phyloP scores from a whole-genome alignment of 1,140 invertebrate genomes.

The Onthophagus taurus region DNA sequence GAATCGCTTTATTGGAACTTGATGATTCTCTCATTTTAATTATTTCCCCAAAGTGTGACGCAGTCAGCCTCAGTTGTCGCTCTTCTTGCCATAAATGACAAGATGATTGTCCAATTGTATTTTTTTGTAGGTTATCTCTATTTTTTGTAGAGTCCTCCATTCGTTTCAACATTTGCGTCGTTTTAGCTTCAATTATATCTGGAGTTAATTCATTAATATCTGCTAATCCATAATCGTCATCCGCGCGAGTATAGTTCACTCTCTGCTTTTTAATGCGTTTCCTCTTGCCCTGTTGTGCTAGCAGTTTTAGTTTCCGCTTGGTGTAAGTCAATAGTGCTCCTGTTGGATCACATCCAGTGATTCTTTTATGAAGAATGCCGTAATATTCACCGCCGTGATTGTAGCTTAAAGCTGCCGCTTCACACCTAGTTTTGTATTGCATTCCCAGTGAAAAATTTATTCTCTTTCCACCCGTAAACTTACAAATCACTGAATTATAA shows the following conservation, averaged over 20 bases:
- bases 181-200: background rate
- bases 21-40: too few species aligned
- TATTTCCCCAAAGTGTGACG: too few species aligned
- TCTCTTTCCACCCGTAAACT: constrained; percentile 22
- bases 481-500: constrained; percentile 27
- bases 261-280: background rate
- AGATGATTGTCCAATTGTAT: too few species aligned
- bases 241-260: too few species aligned
- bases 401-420: constrained; percentile 23
- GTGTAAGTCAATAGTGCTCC: constrained; percentile 4
- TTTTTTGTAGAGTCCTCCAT: constrained; percentile 21
- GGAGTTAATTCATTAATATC: too few species aligned
- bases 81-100: too few species aligned
- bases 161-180: background rate
- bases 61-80: too few species aligned
- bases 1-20: too few species aligned
- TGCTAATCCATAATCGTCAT: too few species aligned
- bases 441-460: constrained; percentile 24
- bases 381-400: constrained; percentile 19
- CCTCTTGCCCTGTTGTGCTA: background rate
- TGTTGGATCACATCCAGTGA: constrained; percentile 12
- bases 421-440: constrained; percentile 27
- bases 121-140: background rate
- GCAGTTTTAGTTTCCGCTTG: background rate
- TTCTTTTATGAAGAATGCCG: constrained; percentile 12